Evolutionary conservation across 2,888 invertebrate genomes (phyloP), one percentile per base, ranked within the genome.

Genomic region (Nemotelus nigrinus): DNA sequence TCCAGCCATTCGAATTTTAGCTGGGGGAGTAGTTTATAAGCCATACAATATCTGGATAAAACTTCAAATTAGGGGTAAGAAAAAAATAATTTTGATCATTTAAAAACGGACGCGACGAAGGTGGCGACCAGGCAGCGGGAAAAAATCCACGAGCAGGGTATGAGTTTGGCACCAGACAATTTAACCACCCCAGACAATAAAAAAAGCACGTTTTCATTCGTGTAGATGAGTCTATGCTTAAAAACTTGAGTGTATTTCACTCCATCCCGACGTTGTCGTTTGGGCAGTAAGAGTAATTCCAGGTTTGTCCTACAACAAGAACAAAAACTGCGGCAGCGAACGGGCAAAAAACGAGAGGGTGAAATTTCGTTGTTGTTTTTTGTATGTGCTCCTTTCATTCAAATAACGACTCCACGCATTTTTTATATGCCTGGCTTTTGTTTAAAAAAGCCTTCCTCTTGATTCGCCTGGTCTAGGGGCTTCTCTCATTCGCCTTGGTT

Each of bases 121-220:
- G 25, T 25, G 25, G 25, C 25, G 25, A 25, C 25, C 25, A 25
- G 25, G 25, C 25, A 25, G 25, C 25, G 25, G 48, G 50, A 67
- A 70, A 45, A 45, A 65, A 65, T 41, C 43, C 47, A 43, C 7
- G 45, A n/a, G 6, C 39, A 10, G 2, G 63, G 60, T 41, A 60
- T 48, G 63, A 63, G 74, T 25, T 8, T 41, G 74, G 60, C 50
- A 74, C 74, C 63, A 74, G 50, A 74, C 74, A 74, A 50, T 78
- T 77, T 55, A 79, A 60, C 77, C 77, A 79, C 79, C 79, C 79
- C 77, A 68, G 74, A 77, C 79, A 74, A 79, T 77, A 77, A 79
- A 79, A n/a, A 79, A 79, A 74, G 68, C 77, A 72, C 79, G 71
- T 74, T 58, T 77, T 50, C 63, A 48, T 55, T 45, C 78, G 47